Evolutionary conservation across 2,113 vertebrate species (phyloP).

Genomic region (Anhinga anhinga): DNA sequence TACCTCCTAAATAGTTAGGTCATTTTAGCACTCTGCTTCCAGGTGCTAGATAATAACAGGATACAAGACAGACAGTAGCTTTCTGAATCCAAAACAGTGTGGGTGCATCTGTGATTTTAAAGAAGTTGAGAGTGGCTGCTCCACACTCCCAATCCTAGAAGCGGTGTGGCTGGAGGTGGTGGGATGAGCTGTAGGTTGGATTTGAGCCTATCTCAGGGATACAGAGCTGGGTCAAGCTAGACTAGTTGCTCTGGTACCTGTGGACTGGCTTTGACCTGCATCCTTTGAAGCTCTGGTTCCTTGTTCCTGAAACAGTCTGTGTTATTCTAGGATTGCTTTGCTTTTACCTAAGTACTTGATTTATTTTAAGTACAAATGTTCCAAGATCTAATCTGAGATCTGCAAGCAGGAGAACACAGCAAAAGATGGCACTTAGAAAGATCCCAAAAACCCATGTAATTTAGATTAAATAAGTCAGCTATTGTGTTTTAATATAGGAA

Average conservation of each 20-base stretch:
- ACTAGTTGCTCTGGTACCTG: not conserved
- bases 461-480: slow-evolving; percentile 60
- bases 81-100: not conserved
- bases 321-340: not conserved
- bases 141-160: not conserved
- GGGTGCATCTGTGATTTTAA: not conserved
- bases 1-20: not conserved
- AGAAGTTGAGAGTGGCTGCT: not conserved
- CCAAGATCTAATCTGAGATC: slow-evolving; percentile 2
- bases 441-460: not conserved
- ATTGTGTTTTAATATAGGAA: slow-evolving; percentile 66
- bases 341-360: not conserved
- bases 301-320: not conserved
- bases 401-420: not conserved
- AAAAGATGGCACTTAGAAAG: not conserved
- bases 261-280: not conserved
- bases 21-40: slow-evolving; percentile 17
- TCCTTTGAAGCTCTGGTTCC: not conserved
- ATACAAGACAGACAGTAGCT: not conserved
- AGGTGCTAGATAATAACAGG: not conserved
- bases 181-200: not conserved
- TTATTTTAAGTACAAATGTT: not conserved
- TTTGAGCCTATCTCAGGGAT: not conserved
- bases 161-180: not conserved
- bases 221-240: not conserved